phyloP scores from a whole-genome alignment of 2,888 invertebrate genomes.

The Podotricha telesiphe region DNA sequence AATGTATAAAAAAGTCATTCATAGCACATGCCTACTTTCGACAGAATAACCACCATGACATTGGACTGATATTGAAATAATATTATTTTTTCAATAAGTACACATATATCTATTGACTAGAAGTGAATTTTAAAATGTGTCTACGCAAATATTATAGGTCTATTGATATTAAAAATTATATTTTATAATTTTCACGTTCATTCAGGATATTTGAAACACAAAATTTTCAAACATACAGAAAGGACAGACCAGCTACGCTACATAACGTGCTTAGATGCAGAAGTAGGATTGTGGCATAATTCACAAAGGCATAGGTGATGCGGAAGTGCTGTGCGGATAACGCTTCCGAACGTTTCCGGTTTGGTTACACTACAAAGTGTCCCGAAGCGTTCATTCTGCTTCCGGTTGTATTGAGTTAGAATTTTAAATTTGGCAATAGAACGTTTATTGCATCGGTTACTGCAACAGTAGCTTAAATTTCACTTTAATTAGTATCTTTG shows the following conservation, averaged over 20 bases:
- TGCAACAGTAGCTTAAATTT: not conserved
- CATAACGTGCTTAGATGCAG: not conserved
- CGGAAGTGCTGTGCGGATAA: conserved; percentile 35
- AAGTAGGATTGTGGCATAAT: conserved; percentile 20
- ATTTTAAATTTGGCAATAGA: conserved; percentile 21
- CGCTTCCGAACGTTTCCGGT: conserved; percentile 33
- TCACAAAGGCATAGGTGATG: conserved; percentile 27
- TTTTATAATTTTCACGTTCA: not conserved
- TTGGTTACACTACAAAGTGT: conserved; percentile 26
- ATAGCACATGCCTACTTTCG: too few species aligned
- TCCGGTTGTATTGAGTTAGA: conserved; percentile 21
- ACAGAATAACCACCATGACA: too few species aligned
- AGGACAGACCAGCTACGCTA: not conserved
- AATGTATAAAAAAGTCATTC: too few species aligned
- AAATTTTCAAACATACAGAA: not conserved
- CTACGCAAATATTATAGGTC: too few species aligned
- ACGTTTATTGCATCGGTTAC: not conserved
- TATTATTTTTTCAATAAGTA: too few species aligned
- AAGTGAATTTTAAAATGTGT: too few species aligned
- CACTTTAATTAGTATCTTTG: not conserved
- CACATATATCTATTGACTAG: too few species aligned
- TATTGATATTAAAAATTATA: too few species aligned
- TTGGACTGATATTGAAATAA: too few species aligned
- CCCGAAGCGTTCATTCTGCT: conserved; percentile 18
- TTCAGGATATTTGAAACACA: not conserved